Evolutionary conservation across 2,113 vertebrate genomes (phyloP).

Genomic region (Notechis scutatus): DNA sequence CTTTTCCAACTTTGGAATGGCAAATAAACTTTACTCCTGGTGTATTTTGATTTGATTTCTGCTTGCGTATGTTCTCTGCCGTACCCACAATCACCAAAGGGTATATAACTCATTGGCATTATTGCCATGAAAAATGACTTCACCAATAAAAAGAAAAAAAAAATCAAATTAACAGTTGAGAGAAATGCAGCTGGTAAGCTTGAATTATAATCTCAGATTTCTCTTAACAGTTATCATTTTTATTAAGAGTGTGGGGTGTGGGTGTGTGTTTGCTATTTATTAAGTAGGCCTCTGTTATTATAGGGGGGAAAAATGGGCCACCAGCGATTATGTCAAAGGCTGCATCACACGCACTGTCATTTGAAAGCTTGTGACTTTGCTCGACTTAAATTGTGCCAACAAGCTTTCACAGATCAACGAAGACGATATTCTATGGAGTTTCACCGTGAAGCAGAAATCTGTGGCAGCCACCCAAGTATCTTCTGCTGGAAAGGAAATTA

Average conservation of each 20-base stretch:
- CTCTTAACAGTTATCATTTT: neutral
- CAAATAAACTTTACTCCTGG: neutral
- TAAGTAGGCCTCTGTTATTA: neutral
- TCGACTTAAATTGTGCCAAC: neutral
- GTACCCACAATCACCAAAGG: neutral
- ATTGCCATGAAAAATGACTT: neutral
- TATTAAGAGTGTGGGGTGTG: neutral
- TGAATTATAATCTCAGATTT: neutral
- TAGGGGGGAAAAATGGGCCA: neutral
- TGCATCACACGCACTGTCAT: neutral
- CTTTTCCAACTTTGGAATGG: neutral
- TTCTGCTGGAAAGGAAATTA: neutral
- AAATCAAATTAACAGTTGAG: neutral
- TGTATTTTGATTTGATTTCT: neutral
- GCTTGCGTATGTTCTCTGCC: neutral
- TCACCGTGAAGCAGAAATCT: neutral
- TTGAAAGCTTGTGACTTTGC: neutral
- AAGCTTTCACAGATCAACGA: neutral
- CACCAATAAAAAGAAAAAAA: neutral
- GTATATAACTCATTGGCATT: neutral
- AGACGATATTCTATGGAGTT: neutral
- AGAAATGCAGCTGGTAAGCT: neutral
- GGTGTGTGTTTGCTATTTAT: neutral
- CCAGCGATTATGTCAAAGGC: neutral
- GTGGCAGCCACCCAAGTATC: neutral